Evolutionary conservation across 2,113 vertebrate genomes (phyloP), one percentile per base, ranked within the genome.

Genomic region (Eira barbara): DNA sequence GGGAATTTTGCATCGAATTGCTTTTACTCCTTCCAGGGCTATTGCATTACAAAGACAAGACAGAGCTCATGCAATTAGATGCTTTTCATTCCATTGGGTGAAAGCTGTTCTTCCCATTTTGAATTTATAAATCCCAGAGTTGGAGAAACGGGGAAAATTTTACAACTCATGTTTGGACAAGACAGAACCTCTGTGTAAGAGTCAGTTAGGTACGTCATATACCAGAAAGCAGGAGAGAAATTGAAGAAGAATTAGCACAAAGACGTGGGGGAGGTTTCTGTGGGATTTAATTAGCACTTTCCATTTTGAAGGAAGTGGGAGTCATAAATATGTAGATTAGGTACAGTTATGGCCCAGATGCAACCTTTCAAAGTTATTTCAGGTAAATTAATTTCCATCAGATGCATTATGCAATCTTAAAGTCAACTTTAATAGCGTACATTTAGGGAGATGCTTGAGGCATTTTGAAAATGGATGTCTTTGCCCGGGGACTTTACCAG

Each of bases 351-450:
- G 89, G 63, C 82, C 67, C 78, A 93, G 57, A 63, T 87, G 34
- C 61, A 92, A 1, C 31, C 79, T 94, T 97, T 86, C 87, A 13
- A n/a, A 81, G 89, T 94, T 94, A 74, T 79, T 93, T 79, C 76
- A 83, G 76, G 47, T 89, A 73, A 76, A 15, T 89, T 93, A 45
- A 86, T 92, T 95, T 92, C 52, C 45, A 71, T 39, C 25, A 55
- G 65, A 55, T 61, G 11, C 42, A 52, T 57, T 69, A 39, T 92
- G 31, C 65, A 67, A 29, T 42, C n/a, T 92, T 63, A 83, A 74
- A 92, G 45, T 81, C 85, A 81, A 7, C 45, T 87, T 80, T 59
- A 91, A 71, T 87, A 65, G 91, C 13, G 1, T 14, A 36, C 29
- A 47, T 42, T 92, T 47, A 49, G 34, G 36, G 34, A 42, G 57